A percentile compares a stretch with the other conserved stretches of the same genome.
Evolutionary conservation across 1,140 invertebrate species (phyloP).

Genomic region (Drosophila sproati): DNA sequence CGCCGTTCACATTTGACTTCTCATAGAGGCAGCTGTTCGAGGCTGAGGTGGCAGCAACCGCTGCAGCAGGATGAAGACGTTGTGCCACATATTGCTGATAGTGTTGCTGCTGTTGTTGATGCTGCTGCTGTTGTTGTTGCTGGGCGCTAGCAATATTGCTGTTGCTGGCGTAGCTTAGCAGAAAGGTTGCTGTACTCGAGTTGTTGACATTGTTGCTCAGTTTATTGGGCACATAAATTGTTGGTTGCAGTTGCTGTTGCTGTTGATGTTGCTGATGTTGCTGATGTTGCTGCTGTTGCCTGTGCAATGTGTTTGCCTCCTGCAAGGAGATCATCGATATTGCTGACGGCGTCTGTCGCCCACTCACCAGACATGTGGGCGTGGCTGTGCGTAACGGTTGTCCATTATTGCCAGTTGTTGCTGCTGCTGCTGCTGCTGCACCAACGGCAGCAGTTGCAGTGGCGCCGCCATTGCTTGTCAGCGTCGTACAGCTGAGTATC

Average conservation of each 20-base stretch:
- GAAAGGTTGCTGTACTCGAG: slow-evolving; percentile 41
- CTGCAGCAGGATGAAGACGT: slow-evolving; percentile 51
- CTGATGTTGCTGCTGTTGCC: slow-evolving; percentile 46
- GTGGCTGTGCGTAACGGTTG: slow-evolving; percentile 71
- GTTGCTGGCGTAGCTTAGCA: slow-evolving; percentile 66
- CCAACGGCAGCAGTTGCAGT: slow-evolving; percentile 28
- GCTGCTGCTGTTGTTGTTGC: slow-evolving; percentile 57
- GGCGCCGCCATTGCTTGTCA: slow-evolving; percentile 65
- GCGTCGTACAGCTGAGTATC: slow-evolving; percentile 83
- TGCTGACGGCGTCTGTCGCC: slow-evolving; percentile 75
- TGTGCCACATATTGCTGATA: slow-evolving; percentile 71
- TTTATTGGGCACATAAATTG: slow-evolving; percentile 64
- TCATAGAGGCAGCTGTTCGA: slow-evolving; percentile 76
- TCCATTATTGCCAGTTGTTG: slow-evolving; percentile 34
- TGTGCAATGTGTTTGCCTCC: slow-evolving; percentile 64
- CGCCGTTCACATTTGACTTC: slow-evolving; percentile 29
- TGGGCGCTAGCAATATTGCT: slow-evolving; percentile 52
- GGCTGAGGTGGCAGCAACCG: slow-evolving; percentile 15
- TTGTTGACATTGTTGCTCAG: slow-evolving; percentile 42
- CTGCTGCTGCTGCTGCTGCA: slow-evolving; percentile 18
- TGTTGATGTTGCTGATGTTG: slow-evolving; percentile 44
- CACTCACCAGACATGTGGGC: slow-evolving; percentile 72
- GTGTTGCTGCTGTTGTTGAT: slow-evolving; percentile 52
- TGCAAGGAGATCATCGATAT: slow-evolving; percentile 75
- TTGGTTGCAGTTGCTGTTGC: slow-evolving; percentile 46